Conservation (phyloP, 2,888 invertebrate species). For the Standfussiana lucernea region DNA sequence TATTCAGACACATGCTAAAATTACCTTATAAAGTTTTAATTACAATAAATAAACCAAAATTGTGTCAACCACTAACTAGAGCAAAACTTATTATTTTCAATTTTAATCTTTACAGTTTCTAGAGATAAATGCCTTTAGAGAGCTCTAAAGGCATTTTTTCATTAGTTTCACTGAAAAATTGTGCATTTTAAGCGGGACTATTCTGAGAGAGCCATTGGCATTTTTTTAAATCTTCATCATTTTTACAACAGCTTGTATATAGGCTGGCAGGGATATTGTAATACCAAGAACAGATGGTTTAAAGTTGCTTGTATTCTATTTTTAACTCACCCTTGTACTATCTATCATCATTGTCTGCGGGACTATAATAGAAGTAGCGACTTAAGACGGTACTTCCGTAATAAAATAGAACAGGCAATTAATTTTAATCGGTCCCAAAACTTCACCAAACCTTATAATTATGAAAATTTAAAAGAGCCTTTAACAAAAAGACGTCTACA, state of each 20-base stretch:
- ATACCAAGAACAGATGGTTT: neutral
- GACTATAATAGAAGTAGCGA: neutral
- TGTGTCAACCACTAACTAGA: neutral
- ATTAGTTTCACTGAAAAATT: conserved; percentile 17
- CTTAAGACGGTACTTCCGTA: neutral
- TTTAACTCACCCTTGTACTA: neutral
- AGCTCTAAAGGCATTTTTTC: conserved; percentile 15
- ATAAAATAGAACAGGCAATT: conserved; percentile 37
- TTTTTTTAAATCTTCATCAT: neutral
- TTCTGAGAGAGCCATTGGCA: neutral
- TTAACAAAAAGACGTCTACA: conserved; percentile 65
- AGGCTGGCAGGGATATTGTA: conserved; percentile 1
- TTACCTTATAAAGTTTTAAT: neutral
- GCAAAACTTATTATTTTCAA: neutral
- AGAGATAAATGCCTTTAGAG: too few relatives aligned
- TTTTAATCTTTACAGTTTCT: conserved; percentile 13
- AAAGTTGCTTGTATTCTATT: neutral
- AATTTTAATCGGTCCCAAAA: conserved; percentile 45
- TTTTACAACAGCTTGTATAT: neutral
- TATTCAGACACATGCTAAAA: neutral
- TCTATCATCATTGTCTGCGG: neutral
- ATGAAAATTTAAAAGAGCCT: conserved; percentile 61
- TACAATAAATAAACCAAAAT: neutral
- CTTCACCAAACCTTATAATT: conserved; percentile 52
- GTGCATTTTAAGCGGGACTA: neutral